Evolutionary conservation across 2,113 vertebrate genomes (phyloP), one percentile per base, ranked within the genome.

Genomic region (Tringa solitaria): DNA sequence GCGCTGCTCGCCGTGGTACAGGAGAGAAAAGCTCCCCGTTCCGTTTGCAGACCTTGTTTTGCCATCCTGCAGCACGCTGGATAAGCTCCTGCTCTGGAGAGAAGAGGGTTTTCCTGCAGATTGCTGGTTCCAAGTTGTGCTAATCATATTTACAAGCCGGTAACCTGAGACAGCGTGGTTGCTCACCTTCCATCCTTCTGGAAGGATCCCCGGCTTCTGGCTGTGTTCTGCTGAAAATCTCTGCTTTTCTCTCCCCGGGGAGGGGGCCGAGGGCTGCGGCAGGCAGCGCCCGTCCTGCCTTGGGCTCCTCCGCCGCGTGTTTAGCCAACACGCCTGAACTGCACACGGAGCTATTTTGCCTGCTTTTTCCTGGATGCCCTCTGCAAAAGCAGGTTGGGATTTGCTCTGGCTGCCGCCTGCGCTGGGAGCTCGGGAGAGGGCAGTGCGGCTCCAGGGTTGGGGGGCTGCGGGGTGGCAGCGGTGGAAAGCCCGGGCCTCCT

Each of bases 361-460:
- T 7, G 65, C 33, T 9, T 20, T 14, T 16, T 13, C 5, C 1
- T n/a, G 7, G 63, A 4, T 22, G 48, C 19, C 0, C 50, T 43
- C 35, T 1, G 28, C 3, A 4, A 15, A 23, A n/a, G 70, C 33
- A 10, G 27, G 23, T 37, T 64, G 53, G 24, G 43, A 50, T 53
- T 45, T 5, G 1, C 61, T 39, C 10, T 26, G 63, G 32, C 61
- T 53, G 61, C 56, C 3, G 46, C 30, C 11, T 4, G 43, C 23
- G 63, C 46, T 1, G 23, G 16, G 16, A 19, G 59, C 75, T 90
- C 97, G 7, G 96, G 65, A 96, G 97, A 80, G 96, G 95, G 95
- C 97, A 96, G 37, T 97, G 94, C 84, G 19, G 87, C 88, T 89
- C 87, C 53, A 83, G 92, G 41, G 16, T 51, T 85, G 41, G 13